Conservation (phyloP, 2,888 invertebrate species). For the Macrophya alboannulata region DNA sequence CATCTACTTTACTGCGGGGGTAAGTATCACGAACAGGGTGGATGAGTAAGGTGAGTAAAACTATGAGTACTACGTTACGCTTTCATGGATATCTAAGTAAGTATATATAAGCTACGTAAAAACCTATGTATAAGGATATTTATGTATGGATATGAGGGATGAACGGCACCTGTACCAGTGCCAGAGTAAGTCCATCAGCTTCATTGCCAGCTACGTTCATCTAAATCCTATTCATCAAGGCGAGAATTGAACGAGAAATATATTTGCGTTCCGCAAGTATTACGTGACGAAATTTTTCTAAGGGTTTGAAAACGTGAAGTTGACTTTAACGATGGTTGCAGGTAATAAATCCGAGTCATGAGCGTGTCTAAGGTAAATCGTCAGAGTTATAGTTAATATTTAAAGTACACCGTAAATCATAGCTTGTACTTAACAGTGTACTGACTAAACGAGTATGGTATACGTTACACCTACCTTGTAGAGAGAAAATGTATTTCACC, state of each 20-base stretch:
- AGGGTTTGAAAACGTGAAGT: not conserved
- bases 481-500: not conserved
- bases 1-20: conserved; percentile 22
- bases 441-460: not conserved
- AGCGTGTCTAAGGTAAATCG: not conserved
- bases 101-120: not conserved
- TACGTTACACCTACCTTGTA: not conserved
- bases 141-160: not conserved
- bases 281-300: not conserved
- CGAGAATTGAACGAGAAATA: not conserved
- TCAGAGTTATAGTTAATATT: not conserved
- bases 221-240: not conserved
- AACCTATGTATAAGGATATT: not conserved
- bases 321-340: no score
- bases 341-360: not conserved
- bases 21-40: conserved; percentile 33
- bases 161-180: not conserved
- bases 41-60: conserved; percentile 20
- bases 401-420: not conserved
- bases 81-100: not conserved
- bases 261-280: not conserved
- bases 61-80: conserved; percentile 2
- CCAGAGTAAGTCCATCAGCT: not conserved
- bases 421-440: not conserved
- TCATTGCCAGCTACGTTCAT: conserved; percentile 13